Base-by-base conservation (phyloP, 2,113 vertebrate genomes). In the Gallinago jamesoni region DNA sequence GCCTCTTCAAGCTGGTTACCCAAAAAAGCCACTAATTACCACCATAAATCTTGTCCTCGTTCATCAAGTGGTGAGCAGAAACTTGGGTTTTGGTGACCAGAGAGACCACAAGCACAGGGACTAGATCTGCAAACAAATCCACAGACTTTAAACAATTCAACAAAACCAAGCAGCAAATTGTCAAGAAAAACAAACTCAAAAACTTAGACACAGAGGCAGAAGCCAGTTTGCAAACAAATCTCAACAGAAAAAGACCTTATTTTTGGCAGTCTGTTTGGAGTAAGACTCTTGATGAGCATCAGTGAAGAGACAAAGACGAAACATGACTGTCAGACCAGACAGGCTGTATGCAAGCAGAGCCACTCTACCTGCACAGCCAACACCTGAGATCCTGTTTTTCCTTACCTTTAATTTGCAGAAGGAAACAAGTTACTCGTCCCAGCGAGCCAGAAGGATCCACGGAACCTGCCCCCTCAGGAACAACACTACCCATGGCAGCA, bases 21-120 rank as follows among this genome's bases (percentile, higher is more conserved):
- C 37, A 0, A 90, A 93, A 90, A 91, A 87, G 64, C 85, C 94
- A 92, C 85, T 90, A 89, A 96, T 76, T 83, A 83, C 81, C 23
- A 31, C 53, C 78, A 76, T 87, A 91, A 96, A 90, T 93, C 81
- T 64, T 77, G 37, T 57, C 72, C 78, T 68, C 77, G 47, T 94
- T 96, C 70, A 85, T 84, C 70, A 70, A 83, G 84, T 62, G 81
- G 74, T n/a, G 41, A 91, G 67, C 55, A 93, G 62, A 88, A 89
- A 72, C 66, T 53, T 62, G 50, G 41, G 39, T 14, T 85, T 87
- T 91, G 67, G 66, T 94, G 87, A 90, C 75, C 67, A 66, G 64
- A 70, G 9, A 66, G 77, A 73, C 67, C 93, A 77, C 87, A 84
- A 95, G 82, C 70, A 82, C 53, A 66, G 82, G 37, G 70, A 55